These are phyloP conservation scores for Megalopta genalis DNA, from an alignment of 1,140 invertebrate species.

Conservation along the genomic window DNA sequence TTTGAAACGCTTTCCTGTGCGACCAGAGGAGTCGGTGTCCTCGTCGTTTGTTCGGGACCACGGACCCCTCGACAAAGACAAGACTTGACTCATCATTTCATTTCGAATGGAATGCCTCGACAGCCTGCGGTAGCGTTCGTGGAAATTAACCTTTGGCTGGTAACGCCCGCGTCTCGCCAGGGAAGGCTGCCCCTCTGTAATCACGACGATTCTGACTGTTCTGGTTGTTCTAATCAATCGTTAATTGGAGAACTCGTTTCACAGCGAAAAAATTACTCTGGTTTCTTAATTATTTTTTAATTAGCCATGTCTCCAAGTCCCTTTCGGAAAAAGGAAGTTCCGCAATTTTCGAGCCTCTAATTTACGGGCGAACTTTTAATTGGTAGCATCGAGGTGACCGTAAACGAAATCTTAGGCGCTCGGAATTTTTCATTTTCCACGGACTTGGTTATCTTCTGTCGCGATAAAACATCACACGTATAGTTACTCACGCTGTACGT, in stretches of 20 bases:
- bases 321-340: not conserved
- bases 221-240: not conserved
- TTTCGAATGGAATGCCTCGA: not conserved
- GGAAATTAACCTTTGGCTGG: not conserved
- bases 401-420: not conserved
- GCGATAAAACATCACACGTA: no score
- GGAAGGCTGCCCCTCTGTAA: not conserved
- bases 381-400: not conserved
- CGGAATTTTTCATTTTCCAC: not conserved
- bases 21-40: constrained; percentile 4
- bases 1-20: constrained; percentile 32
- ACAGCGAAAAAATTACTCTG: not conserved
- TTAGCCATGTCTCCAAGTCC: not conserved
- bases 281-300: not conserved
- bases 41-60: constrained; percentile 23
- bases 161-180: not conserved
- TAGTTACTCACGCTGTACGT: no score
- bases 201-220: not conserved
- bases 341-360: not conserved
- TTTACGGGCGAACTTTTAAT: not conserved
- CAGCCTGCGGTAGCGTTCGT: not conserved
- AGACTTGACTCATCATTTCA: not conserved
- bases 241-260: not conserved
- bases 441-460: not conserved
- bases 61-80: constrained; percentile 22